Evolutionary conservation across 1,140 invertebrate species (phyloP), one percentile per base, ranked within the genome.

Genomic region (Eubasilissa regina): DNA sequence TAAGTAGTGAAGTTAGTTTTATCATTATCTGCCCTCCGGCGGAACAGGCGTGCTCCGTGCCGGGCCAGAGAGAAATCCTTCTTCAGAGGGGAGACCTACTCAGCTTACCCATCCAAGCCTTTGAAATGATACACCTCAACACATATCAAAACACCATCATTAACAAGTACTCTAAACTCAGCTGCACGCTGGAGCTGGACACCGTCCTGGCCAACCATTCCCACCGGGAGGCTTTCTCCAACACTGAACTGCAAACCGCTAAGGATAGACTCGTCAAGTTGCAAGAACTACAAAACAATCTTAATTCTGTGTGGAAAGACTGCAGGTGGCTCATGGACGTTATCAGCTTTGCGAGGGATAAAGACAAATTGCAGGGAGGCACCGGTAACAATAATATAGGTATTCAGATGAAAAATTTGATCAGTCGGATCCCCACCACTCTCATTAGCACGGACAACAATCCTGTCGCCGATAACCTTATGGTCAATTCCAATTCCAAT

Each of bases 261-360:
- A 97, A 96, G 86, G 94, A 97, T 80, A 92, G 96, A 48, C 86
- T 98, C 11, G 89, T 92, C 0, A 94, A 94, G 83, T 87, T 98
- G 15, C 94, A 97, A 85, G 93, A 96, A 72, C 90, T 97, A 4
- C 96, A 97, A 85, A 89, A 91, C 0, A 94, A 94, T 84, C 89
- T 97, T 11, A 97, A 97, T 82, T 85, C 90, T 0, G 93, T 96
- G 0, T 99, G 98, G 98, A 97, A 97, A 85, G 93, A 94, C 21
- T 94, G 96, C 3, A 92, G 98, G 12, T 99, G 98, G 98, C 91
- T 99, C 0, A 96, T 98, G 91, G 97, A 99, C 84, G 93, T 98
- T 3, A 95, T 99, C 51, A 94, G 95, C 0, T 97, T 97, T 85
- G 97, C 97, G 0, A 90, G 97, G 75, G 97, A 98, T 85, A 94